Evolutionary conservation across 2,113 vertebrate genomes (phyloP).

Genomic region (Poeciliopsis prolifica): DNA sequence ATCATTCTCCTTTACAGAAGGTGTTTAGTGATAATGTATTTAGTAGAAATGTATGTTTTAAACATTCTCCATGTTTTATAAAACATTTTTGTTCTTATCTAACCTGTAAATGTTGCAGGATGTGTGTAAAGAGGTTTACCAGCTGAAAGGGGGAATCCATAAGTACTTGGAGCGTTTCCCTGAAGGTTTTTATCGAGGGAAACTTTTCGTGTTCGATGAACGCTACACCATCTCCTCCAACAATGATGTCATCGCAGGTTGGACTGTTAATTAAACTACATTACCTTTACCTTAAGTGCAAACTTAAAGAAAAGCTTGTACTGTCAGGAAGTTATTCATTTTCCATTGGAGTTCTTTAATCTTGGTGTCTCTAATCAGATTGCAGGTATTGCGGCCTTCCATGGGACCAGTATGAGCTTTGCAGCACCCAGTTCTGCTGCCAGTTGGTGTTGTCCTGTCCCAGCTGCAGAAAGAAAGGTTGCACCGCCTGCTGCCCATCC

Average conservation of each 20-base stretch:
- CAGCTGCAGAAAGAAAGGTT: slow-evolving; percentile 81
- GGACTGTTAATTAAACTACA: slow-evolving; percentile 29
- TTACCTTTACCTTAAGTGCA: no score
- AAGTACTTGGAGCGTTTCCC: slow-evolving; percentile 95
- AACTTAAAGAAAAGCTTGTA: neutral
- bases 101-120: slow-evolving; percentile 73
- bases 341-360: neutral
- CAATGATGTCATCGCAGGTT: slow-evolving; percentile 88
- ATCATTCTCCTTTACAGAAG: neutral
- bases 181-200: slow-evolving; percentile 93
- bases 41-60: neutral
- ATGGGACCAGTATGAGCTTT: slow-evolving; percentile 93
- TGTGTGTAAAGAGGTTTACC: slow-evolving; percentile 92
- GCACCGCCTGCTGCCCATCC: slow-evolving; percentile 87
- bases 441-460: slow-evolving; percentile 91
- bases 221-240: slow-evolving; percentile 93
- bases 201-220: slow-evolving; percentile 97
- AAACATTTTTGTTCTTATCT: neutral
- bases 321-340: neutral
- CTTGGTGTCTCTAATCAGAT: slow-evolving; percentile 70
- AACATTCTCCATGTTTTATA: neutral
- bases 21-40: neutral
- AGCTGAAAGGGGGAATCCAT: slow-evolving; percentile 97
- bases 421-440: slow-evolving; percentile 87
- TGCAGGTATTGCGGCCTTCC: slow-evolving; percentile 89